A percentile compares a stretch with the other conserved stretches of the same genome.
Evolutionary conservation across 2,888 invertebrate species (phyloP).

Genomic region (Epinotia ramella): DNA sequence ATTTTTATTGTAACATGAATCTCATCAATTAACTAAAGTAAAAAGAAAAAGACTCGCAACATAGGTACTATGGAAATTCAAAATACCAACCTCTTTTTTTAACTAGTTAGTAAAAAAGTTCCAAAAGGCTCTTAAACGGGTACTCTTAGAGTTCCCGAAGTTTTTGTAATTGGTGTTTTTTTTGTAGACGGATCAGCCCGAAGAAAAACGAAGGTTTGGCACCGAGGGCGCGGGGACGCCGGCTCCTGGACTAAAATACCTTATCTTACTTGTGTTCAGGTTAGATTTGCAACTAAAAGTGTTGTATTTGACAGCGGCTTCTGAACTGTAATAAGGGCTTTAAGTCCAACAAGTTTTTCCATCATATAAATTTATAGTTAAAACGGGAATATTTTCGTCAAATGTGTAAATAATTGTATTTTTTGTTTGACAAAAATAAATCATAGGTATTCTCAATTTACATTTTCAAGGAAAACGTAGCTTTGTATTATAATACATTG

Average conservation of each 20-base stretch:
- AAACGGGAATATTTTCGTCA: too few species aligned
- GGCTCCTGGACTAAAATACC: not conserved
- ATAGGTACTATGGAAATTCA: not conserved
- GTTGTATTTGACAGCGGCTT: not conserved
- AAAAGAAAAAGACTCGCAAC: not conserved
- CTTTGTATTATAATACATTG: not conserved
- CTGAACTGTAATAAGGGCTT: too few species aligned
- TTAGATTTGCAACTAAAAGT: not conserved
- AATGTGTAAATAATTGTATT: too few species aligned
- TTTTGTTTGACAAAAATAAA: too few species aligned
- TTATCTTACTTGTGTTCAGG: not conserved
- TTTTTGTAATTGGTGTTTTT: slow-evolving; percentile 79
- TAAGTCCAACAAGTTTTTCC: too few species aligned
- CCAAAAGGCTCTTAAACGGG: slow-evolving; percentile 44
- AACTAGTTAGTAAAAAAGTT: slow-evolving; percentile 1
- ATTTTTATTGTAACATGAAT: too few species aligned
- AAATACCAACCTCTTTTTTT: not conserved
- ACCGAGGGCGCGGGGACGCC: slow-evolving; percentile 50
- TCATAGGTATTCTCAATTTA: not conserved
- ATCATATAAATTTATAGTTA: too few species aligned
- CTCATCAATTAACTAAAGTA: not conserved
- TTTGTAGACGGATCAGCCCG: slow-evolving; percentile 65
- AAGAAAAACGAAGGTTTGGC: slow-evolving; percentile 59
- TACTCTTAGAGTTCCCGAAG: slow-evolving; percentile 73
- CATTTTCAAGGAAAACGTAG: not conserved